Conservation (phyloP, 2,113 vertebrate species). For the Nestor notabilis region DNA sequence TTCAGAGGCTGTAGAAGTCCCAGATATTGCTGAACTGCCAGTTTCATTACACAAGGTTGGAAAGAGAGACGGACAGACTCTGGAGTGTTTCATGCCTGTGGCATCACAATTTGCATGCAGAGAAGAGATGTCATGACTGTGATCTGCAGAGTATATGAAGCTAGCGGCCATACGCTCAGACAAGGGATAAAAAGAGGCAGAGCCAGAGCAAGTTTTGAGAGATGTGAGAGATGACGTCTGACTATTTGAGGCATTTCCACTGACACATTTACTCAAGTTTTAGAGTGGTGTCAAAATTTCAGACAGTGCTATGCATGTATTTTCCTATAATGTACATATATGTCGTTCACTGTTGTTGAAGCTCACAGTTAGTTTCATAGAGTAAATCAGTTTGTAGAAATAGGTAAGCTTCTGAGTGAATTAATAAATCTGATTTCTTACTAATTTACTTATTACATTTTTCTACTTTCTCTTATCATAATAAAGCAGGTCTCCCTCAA, state of each 20-base stretch:
- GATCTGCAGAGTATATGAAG: neutral
- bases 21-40: neutral
- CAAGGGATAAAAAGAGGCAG: neutral
- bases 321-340: neutral
- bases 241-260: neutral
- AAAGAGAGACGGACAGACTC: neutral
- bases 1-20: neutral
- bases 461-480: neutral
- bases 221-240: neutral
- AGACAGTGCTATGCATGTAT: neutral
- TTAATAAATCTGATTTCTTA: neutral
- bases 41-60: neutral
- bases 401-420: neutral
- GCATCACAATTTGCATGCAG: neutral
- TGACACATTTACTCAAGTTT: rapidly evolving
- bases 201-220: neutral
- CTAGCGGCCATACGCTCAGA: neutral
- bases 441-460: neutral
- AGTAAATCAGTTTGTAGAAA: neutral
- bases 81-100: neutral
- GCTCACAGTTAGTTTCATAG: neutral
- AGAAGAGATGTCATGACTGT: neutral
- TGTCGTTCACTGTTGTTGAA: neutral
- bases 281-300: neutral
- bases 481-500: neutral